A percentile compares a stretch with the other conserved stretches of the same genome.
Evolutionary conservation across 2,113 vertebrate species (phyloP).

Genomic region (Gnathonemus longibarbis): DNA sequence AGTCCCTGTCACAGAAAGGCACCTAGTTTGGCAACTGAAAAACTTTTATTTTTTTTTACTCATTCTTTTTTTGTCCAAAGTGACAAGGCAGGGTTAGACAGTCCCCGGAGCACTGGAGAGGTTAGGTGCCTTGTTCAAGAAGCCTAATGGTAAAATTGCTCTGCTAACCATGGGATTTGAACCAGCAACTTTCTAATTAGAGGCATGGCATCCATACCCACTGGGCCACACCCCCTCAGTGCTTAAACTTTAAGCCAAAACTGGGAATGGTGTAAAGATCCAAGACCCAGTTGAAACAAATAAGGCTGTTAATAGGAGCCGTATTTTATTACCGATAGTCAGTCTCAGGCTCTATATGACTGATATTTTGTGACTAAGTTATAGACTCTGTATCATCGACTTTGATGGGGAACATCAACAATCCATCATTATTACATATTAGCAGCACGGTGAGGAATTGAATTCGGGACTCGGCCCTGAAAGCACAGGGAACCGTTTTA

Average conservation of each 20-base stretch:
- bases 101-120: background rate
- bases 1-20: background rate
- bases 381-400: background rate
- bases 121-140: background rate
- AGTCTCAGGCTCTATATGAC: background rate
- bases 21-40: background rate
- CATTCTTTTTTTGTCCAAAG: background rate
- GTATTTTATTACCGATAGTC: constrained; percentile 15
- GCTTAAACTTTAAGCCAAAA: background rate
- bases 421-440: constrained; percentile 22
- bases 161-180: background rate
- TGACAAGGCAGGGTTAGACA: background rate
- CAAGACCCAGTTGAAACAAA: background rate
- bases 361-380: constrained; percentile 16
- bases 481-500: constrained; percentile 15
- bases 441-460: background rate
- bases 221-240: background rate
- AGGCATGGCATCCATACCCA: background rate
- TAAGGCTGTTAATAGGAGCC: constrained; percentile 9
- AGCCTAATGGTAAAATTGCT: background rate
- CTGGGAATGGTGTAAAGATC: background rate
- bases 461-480: background rate
- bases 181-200: background rate
- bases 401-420: background rate
- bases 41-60: background rate